Evolutionary conservation across 2,113 vertebrate genomes (phyloP).

Genomic region (Takifugu flavidus): DNA sequence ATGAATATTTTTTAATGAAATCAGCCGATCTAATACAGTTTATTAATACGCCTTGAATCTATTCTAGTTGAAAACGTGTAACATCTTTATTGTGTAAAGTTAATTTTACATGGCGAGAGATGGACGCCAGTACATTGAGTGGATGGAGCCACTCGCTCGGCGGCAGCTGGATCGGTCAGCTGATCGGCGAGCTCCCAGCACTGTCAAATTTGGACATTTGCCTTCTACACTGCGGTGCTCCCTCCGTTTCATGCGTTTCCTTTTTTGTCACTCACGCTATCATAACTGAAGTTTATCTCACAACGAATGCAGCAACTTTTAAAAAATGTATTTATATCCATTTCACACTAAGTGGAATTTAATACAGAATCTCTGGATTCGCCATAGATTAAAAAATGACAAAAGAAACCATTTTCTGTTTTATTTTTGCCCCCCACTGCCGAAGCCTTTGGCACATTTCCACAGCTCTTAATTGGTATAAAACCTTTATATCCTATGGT

Average conservation of each 20-base stretch:
- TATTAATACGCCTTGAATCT: conserved; percentile 35
- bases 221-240: neutral
- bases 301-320: conserved; percentile 49
- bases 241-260: neutral
- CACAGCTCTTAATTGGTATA: conserved; percentile 10
- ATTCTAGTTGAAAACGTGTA: conserved; percentile 27
- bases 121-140: too few species aligned
- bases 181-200: too few species aligned
- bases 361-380: conserved; percentile 74
- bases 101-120: too few species aligned
- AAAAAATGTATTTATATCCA: conserved; percentile 75
- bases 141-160: too few species aligned
- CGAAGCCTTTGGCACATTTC: conserved; percentile 1
- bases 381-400: conserved; percentile 53
- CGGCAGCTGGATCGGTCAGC: too few species aligned
- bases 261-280: conserved; percentile 4
- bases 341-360: conserved; percentile 74
- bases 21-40: conserved; percentile 44
- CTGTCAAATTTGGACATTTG: too few species aligned
- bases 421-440: conserved; percentile 13
- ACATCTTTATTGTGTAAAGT: conserved; percentile 11
- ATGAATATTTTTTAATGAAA: conserved; percentile 47
- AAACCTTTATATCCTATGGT: conserved; percentile 1
- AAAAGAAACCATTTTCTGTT: conserved; percentile 52
- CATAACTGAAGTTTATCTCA: conserved; percentile 38